Percentiles rank a stretch among this genome's conserved stretches.
phyloP scores from a whole-genome alignment of 2,888 invertebrate species.

The Sicus ferrugineus region DNA sequence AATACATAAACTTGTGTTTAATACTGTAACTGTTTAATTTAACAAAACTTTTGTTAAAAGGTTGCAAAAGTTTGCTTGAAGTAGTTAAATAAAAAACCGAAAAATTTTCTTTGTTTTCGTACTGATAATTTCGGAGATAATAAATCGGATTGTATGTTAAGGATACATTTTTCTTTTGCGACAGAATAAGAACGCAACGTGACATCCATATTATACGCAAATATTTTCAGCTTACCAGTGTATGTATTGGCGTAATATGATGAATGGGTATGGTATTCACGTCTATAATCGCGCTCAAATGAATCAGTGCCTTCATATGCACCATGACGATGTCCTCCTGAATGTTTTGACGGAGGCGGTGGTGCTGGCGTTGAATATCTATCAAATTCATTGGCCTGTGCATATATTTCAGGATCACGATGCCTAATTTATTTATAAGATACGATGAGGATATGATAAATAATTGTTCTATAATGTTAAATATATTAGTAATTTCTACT shows the following conservation, averaged over 20 bases:
- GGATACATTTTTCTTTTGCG: no score
- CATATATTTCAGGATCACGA: slow-evolving; percentile 61
- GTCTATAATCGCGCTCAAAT: slow-evolving; percentile 60
- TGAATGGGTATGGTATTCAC: slow-evolving; percentile 61
- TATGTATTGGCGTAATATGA: slow-evolving; percentile 60
- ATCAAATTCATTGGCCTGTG: slow-evolving; percentile 61
- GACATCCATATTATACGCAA: no score
- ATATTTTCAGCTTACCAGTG: slow-evolving; percentile 62
- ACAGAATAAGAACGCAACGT: no score
- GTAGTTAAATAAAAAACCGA: no score
- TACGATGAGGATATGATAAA: neutral
- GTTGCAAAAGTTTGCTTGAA: no score
- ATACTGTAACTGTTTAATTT: no score
- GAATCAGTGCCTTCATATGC: slow-evolving; percentile 58
- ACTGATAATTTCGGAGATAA: no score
- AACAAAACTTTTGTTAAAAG: no score
- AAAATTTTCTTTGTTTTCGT: no score
- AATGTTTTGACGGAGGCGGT: slow-evolving; percentile 58
- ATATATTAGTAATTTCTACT: neutral
- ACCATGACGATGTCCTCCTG: slow-evolving; percentile 57
- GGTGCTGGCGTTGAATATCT: slow-evolving; percentile 59
- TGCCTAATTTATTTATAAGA: slow-evolving; percentile 45
- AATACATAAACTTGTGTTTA: no score
- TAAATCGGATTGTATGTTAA: no score
- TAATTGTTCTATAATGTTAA: neutral